Percentiles rank a stretch among this genome's conserved stretches.
phyloP scores from a whole-genome alignment of 2,888 invertebrate genomes.

The Sipunculus nudus region DNA sequence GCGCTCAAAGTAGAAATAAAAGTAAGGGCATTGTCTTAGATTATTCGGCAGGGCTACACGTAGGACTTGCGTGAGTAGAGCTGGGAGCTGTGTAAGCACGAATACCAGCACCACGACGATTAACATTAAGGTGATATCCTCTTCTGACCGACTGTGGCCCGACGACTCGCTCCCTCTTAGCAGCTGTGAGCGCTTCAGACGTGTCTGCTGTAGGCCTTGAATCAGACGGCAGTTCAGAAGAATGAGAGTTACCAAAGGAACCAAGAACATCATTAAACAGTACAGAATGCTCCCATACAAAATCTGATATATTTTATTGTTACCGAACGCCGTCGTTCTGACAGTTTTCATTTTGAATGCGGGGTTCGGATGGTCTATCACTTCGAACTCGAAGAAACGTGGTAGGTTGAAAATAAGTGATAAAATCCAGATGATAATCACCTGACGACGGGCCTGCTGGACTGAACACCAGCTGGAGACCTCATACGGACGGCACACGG shows the following conservation, averaged over 20 bases:
- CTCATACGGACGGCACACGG: slow-evolving; percentile 40
- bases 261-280: background rate
- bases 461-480: slow-evolving; percentile 36
- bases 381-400: slow-evolving; percentile 40
- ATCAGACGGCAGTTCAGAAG: background rate
- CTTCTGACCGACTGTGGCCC: background rate
- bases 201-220: background rate
- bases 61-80: background rate
- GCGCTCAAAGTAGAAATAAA: background rate
- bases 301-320: slow-evolving; percentile 33
- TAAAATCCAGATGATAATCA: slow-evolving; percentile 33
- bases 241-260: background rate
- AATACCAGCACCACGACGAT: background rate
- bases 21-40: background rate
- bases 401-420: slow-evolving; percentile 38
- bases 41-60: background rate
- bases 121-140: background rate
- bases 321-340: background rate
- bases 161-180: background rate
- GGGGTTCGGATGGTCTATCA: too few species aligned
- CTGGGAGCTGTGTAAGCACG: background rate
- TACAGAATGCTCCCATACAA: slow-evolving; percentile 22
- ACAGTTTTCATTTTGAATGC: too few species aligned
- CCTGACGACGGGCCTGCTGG: slow-evolving; percentile 32
- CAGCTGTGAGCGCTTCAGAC: background rate